Evolutionary conservation across 2,797 vertebrate species (phyloP).

Genomic region (Siniperca scherzeri): DNA sequence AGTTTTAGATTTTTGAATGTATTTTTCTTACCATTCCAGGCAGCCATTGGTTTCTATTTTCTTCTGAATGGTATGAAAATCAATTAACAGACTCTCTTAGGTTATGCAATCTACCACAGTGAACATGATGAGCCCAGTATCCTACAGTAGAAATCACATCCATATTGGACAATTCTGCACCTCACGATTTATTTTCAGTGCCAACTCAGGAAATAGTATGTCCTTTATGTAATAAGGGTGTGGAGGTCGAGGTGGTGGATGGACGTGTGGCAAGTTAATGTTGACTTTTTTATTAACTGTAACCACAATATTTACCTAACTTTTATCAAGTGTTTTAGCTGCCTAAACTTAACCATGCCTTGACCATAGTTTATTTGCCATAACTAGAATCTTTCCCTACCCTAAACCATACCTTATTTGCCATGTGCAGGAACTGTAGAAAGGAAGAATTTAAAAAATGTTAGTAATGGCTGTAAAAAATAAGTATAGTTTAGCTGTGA

Average conservation of each 20-base stretch:
- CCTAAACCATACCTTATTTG: neutral
- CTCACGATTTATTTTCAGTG: neutral
- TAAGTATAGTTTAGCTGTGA: neutral
- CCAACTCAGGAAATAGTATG: neutral
- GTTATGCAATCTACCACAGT: neutral
- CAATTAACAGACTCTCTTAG: neutral
- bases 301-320: too few relatives aligned
- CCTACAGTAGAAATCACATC: neutral
- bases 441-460: neutral
- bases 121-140: neutral
- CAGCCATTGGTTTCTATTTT: neutral
- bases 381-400: neutral
- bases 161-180: neutral
- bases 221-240: neutral
- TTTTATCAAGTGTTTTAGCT: too few relatives aligned
- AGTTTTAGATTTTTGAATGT: neutral
- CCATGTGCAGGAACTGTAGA: neutral
- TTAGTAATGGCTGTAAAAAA: neutral
- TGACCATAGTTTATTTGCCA: neutral
- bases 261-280: too few relatives aligned
- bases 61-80: neutral
- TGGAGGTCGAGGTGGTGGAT: too few relatives aligned
- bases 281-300: too few relatives aligned
- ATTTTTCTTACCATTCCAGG: neutral
- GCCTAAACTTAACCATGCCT: too few relatives aligned